These are phyloP conservation scores for Rallus limicola DNA, from an alignment of 2,113 vertebrate genomes.

Conservation along the genomic window DNA sequence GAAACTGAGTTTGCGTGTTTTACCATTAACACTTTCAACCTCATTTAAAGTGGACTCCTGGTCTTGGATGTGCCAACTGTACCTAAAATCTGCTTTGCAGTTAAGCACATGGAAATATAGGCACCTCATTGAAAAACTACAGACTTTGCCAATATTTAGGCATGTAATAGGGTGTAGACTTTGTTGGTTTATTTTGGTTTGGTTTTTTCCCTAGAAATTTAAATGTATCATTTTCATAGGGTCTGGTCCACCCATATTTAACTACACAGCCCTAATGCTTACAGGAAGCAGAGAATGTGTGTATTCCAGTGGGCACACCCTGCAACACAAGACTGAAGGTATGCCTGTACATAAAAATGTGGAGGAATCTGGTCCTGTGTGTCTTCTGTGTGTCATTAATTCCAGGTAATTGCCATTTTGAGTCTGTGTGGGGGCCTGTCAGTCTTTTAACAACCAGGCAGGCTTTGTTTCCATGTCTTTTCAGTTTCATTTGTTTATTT, in stretches of 20 bases:
- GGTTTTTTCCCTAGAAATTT: not conserved
- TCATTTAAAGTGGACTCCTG: not conserved
- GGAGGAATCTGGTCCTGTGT: not conserved
- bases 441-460: not conserved
- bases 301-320: not conserved
- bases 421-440: not conserved
- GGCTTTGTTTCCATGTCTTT: not conserved
- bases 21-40: not conserved
- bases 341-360: not conserved
- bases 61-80: not conserved
- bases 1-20: not conserved
- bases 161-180: rapidly evolving
- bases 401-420: not conserved
- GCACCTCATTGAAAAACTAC: not conserved
- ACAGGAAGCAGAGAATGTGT: not conserved
- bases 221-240: not conserved
- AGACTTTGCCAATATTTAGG: not conserved
- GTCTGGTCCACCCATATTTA: not conserved
- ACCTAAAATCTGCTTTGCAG: not conserved
- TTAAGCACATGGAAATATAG: not conserved
- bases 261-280: not conserved
- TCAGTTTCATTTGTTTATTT: not conserved
- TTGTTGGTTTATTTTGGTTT: not conserved
- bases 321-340: not conserved
- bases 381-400: not conserved